Evolutionary conservation across 2,113 vertebrate species (phyloP), one percentile per base, ranked within the genome.

Genomic region (Malaclemys terrapin): DNA sequence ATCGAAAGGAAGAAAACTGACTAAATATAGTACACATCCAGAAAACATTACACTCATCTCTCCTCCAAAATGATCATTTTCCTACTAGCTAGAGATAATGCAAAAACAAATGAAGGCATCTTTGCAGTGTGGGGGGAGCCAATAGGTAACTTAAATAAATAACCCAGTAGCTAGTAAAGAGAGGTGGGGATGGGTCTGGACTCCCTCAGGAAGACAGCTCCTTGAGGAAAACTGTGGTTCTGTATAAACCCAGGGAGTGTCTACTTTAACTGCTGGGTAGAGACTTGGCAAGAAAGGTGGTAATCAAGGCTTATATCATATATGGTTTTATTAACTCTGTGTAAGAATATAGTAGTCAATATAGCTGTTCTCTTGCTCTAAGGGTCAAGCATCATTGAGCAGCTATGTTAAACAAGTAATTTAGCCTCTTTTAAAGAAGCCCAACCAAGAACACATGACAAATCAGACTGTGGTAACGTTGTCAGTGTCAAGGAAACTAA

Each of bases 41-140:
- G 84, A 87, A 93, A 87, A 52, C 7, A 65, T 27, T n/a, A 31
- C 19, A 14, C 85, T 81, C 16, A 76, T 89, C 38, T 89, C 20
- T 94, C 80, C 92, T 79, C 57, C 57, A 59, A 45, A 85, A 42
- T 35, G 50, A 29, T 50, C 1, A 12, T 45, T 86, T 94, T 45
- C 56, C 29, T 38, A 20, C 65, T 72, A 38, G 17, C 65, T 38
- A 72, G 65, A 72, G n/a, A 72, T 38, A 93, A 78, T n/a, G 72
- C 88, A 78, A 86, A 85, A 93, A 84, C 57, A 35, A 90, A 93
- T 54, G 4, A 8, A 13, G 10, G 54, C 53, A 93, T 76, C 14
- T 92, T 91, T 89, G 92, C 93, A 62, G 62, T 10, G 49, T 62
- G 11, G 22, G 76, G 75, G 91, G 86, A n/a, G 62, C 90, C 31